Base-by-base conservation (phyloP, 2,888 invertebrate species). In the Xanthia togata region DNA sequence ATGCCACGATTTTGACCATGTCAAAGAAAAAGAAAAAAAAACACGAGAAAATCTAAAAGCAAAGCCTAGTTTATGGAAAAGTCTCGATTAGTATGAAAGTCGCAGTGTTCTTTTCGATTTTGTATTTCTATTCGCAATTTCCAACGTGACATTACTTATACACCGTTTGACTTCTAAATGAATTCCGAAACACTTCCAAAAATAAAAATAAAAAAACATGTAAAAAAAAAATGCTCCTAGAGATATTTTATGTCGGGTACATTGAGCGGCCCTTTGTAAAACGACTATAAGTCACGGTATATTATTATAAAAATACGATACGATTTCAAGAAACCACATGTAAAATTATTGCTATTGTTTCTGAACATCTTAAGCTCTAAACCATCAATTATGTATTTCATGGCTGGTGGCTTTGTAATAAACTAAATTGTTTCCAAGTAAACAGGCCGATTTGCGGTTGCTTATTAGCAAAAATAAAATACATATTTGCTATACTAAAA, bases 401-500 rank as follows among this genome's bases (percentile, higher is more conserved):
- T 75, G 26, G 35, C 9, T 63, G 31, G 20, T 63, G 31, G 20
- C 50, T 50, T 50, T n/a, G 3, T 55, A 35, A 26, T 69, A 69
- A 31, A 63, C 0, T 63, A 14, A 50, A 78, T 55, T 57, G 53
- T 41, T 38, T 78, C 23, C 41, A 77, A 77, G 6, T 77, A 53
- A 62, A 70, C n/a, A 9, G 1, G 2, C 17, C 50, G 11, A 41
- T 62, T 68, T 2, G 81, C 59, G 73, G 73, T 77, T 26, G 4
- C 4, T 38, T 47, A 47, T 64, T 55, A 23, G 0, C 6, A n/a
- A 4, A 71, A 31, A n/a, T 9, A 9, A 65, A 47, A 65, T 12
- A 47, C 23, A 8, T 35, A 20, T 60, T 50, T 23, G 31, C n/a
- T 9, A 5, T 11, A 53, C 20, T n/a, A 44, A 53, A 44, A 70